Base-by-base conservation (phyloP, 2,888 invertebrate species). In the Rhogogaster chlorosoma region DNA sequence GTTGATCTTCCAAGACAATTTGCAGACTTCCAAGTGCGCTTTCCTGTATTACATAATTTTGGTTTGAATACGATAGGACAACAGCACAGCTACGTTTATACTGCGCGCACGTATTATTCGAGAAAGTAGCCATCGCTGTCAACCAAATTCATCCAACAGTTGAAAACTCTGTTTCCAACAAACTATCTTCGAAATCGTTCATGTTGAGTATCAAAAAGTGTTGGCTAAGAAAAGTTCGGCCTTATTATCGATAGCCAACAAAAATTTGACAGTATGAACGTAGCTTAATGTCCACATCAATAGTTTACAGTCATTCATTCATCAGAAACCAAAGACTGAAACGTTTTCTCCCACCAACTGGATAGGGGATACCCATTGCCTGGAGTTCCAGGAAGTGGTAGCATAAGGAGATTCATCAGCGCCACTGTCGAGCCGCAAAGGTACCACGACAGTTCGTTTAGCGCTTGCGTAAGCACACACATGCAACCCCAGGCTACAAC, bases 21-120 rank as follows among this genome's bases (percentile, higher is more conserved):
- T 77, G 18, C 57, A 49, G 32, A 84, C 67, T n/a, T 84, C 78
- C 29, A 78, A 45, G 26, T 78, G 84, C 36, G 12, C 26, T 22
- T 84, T 18, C 45, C 84, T 84, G 73, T 12, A 78, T 53, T 12
- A n/a, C n/a, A n/a, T n/a, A 22, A 26, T 22, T 26, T 26, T 7
- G 26, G n/a, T 61, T 61, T 26, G 0, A 61, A 61, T 26, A 61
- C 7, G 3, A 61, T 9, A 2, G 22, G 2, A 61, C 26, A 61
- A 22, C 10, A 61, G 22, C 26, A 10, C 22, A 61, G 9, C 22
- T 26, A 61, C 61, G 3, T 61, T 61, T 10, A 26, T 2, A 61
- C 18, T 61, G 61, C 61, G 22, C 10, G 26, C 9, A 26, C 2
- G 26, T 61, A 22, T 26, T 57, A 22, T 22, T 1, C 57, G 7